Conservation (phyloP, 2,888 invertebrate species). For the Aporophyla nigra region DNA sequence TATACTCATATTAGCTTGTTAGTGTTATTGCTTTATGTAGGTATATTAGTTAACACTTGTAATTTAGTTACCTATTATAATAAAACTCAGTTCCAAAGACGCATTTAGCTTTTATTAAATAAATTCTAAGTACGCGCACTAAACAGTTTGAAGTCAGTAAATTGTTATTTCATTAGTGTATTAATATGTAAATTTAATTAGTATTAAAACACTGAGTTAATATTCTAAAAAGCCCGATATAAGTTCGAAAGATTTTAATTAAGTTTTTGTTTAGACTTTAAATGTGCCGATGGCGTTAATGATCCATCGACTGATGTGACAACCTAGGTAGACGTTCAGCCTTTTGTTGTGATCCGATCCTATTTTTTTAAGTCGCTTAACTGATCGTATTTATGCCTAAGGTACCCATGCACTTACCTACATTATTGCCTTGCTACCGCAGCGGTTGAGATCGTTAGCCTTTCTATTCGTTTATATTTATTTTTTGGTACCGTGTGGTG, state of each 20-base stretch:
- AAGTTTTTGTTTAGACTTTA: neutral
- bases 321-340: neutral
- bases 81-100: constrained; percentile 2
- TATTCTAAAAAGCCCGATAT: constrained; percentile 26
- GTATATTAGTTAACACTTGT: neutral
- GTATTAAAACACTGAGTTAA: constrained; percentile 17
- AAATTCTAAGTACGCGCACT: constrained; percentile 16
- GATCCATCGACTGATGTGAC: too few species aligned
- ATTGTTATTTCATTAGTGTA: constrained; percentile 42
- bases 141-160: constrained; percentile 26
- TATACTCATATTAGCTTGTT: too few species aligned
- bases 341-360: neutral
- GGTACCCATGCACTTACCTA: neutral
- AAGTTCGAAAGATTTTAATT: constrained; percentile 23
- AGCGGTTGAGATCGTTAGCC: neutral
- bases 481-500: too few species aligned
- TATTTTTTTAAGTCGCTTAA: neutral
- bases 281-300: neutral
- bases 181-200: constrained; percentile 37
- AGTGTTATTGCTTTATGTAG: too few species aligned
- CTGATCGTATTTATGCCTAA: too few species aligned
- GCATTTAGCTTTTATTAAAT: constrained; percentile 24
- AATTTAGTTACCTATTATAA: constrained; percentile 1
- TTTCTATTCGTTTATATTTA: neutral
- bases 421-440: neutral